These are phyloP conservation scores for Trinectes maculatus DNA, from an alignment of 2,113 vertebrate genomes.

Conservation along the genomic window DNA sequence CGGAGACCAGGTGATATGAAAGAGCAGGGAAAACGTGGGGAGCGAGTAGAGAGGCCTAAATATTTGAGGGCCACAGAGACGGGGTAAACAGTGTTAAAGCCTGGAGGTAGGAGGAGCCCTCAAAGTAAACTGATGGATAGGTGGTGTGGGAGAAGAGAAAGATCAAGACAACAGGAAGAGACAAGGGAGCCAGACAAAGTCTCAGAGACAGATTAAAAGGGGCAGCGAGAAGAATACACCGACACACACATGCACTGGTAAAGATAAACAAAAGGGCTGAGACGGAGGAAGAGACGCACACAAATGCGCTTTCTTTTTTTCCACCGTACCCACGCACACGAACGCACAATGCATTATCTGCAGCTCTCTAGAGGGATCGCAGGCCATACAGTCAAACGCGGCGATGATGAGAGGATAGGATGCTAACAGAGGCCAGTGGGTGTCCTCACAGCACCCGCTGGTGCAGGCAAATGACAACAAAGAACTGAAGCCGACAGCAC, in stretches of 20 bases:
- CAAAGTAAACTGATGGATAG: conserved; percentile 55
- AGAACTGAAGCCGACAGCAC: conserved; percentile 21
- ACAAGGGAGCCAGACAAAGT: conserved; percentile 39
- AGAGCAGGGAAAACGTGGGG: conserved; percentile 32
- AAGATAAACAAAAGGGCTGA: conserved; percentile 43
- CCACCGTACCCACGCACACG: not conserved
- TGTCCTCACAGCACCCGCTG: too few relatives aligned
- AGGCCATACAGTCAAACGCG: conserved; percentile 34
- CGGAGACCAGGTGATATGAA: conserved; percentile 60
- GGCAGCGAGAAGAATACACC: conserved; percentile 37
- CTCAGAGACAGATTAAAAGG: conserved; percentile 36
- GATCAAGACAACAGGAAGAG: conserved; percentile 58
- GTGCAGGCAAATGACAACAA: conserved; percentile 47
- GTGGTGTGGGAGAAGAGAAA: conserved; percentile 42
- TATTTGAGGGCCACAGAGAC: conserved; percentile 34
- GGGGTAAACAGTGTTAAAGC: conserved; percentile 9
- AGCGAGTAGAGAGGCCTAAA: conserved; percentile 43
- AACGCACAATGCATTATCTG: conserved; percentile 41
- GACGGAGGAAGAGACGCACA: conserved; percentile 39
- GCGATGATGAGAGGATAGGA: conserved; percentile 58
- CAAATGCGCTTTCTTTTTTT: conserved; percentile 8
- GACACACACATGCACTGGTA: conserved; percentile 3
- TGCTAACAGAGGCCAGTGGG: conserved; percentile 47
- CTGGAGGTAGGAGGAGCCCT: conserved; percentile 6
- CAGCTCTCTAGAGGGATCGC: conserved; percentile 29